Conservation (phyloP, 2,797 vertebrate species). For the Jordanella pulchra region DNA sequence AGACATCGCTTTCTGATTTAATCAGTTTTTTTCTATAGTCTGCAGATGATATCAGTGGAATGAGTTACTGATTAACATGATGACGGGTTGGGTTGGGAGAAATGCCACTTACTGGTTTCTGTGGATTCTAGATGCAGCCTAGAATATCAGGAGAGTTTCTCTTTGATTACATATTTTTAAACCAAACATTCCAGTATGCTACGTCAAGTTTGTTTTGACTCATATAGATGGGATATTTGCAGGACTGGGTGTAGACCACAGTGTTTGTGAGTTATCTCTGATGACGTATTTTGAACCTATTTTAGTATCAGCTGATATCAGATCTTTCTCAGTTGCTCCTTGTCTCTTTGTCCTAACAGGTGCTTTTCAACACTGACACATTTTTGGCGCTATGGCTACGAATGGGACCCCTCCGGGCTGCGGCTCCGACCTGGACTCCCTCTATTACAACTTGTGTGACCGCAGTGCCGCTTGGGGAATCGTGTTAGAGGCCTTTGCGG, state of each 20-base stretch:
- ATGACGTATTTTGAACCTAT: conserved; percentile 27
- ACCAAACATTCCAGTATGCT: not conserved
- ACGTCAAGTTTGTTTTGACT: conserved; percentile 35
- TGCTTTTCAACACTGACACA: conserved; percentile 48
- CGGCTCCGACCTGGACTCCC: conserved; percentile 76
- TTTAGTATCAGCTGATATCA: not conserved
- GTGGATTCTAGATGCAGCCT: not conserved
- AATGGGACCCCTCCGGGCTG: conserved; percentile 78
- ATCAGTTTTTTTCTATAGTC: not conserved
- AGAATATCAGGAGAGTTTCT: not conserved
- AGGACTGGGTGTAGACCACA: conserved; percentile 32
- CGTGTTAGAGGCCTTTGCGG: conserved; percentile 86
- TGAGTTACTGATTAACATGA: not conserved
- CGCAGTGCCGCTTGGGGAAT: conserved; percentile 86
- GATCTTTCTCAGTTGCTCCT: conserved; percentile 20
- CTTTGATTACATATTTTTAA: not conserved
- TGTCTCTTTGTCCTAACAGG: conserved; percentile 42
- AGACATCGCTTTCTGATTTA: not conserved
- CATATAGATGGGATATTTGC: conserved; percentile 42
- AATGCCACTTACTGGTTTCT: not conserved
- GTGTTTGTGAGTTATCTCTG: not conserved
- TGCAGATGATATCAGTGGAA: not conserved
- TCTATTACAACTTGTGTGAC: conserved; percentile 93
- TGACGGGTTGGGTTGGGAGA: not conserved
- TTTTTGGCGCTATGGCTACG: conserved; percentile 41